Conservation (phyloP, 1,140 invertebrate genomes). For the Nymphalis io region DNA sequence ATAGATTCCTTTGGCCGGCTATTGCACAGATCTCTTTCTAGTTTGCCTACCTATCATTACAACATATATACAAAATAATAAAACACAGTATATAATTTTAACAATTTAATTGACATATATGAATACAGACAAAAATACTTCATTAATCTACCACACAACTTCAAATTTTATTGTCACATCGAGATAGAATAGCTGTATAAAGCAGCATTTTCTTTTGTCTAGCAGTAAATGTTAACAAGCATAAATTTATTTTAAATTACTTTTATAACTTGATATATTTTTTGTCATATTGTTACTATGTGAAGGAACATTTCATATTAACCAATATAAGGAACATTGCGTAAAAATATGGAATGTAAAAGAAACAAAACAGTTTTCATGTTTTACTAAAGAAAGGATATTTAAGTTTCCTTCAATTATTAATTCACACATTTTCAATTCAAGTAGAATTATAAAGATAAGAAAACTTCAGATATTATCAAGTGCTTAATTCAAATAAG, state of each 20-base stretch:
- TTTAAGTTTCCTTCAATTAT: too few species aligned
- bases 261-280: background rate
- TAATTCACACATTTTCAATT: background rate
- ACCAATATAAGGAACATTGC: background rate
- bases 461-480: background rate
- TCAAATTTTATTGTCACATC: constrained; percentile 48
- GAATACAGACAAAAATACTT: constrained; percentile 40
- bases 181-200: constrained; percentile 30
- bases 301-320: background rate
- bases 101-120: constrained; percentile 57
- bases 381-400: too few species aligned
- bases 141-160: constrained; percentile 27
- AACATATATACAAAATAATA: background rate
- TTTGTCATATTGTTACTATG: background rate
- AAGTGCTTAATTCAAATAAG: background rate
- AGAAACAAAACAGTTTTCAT: background rate
- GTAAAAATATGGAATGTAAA: constrained; percentile 1
- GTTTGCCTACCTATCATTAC: too few species aligned
- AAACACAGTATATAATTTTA: constrained; percentile 3
- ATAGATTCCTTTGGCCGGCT: too few species aligned
- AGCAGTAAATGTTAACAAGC: constrained; percentile 7
- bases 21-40: too few species aligned
- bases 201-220: constrained; percentile 6
- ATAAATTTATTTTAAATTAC: background rate
- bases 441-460: background rate